Percentiles rank a stretch among this genome's conserved stretches.
Evolutionary conservation across 1,140 invertebrate species (phyloP).

Genomic region (Caerostris extrusa): DNA sequence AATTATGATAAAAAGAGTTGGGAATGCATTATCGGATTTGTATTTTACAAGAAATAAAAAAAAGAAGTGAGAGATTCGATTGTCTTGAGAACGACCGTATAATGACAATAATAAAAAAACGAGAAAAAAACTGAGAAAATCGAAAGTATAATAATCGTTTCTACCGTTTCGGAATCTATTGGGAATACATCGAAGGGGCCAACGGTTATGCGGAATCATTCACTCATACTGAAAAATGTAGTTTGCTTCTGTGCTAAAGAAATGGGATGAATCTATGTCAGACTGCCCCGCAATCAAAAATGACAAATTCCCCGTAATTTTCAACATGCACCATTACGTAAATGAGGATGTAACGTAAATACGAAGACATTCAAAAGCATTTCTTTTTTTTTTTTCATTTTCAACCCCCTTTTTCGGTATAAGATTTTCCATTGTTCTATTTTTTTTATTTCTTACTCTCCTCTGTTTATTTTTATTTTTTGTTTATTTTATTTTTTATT

Average conservation of each 20-base stretch:
- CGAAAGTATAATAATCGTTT: slow-evolving; percentile 67
- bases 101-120: slow-evolving; percentile 55
- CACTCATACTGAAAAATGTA: slow-evolving; percentile 42
- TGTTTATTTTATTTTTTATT: neutral
- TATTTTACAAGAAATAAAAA: slow-evolving; percentile 35
- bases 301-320: slow-evolving; percentile 76
- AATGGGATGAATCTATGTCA: slow-evolving; percentile 68
- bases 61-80: slow-evolving; percentile 1
- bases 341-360: slow-evolving; percentile 76
- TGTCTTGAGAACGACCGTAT: slow-evolving; percentile 47
- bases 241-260: slow-evolving; percentile 32
- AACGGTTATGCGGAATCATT: slow-evolving; percentile 58
- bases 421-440: slow-evolving; percentile 44
- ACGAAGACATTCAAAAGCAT: slow-evolving; percentile 67
- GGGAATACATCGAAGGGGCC: slow-evolving; percentile 64
- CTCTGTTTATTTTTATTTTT: neutral
- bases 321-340: slow-evolving; percentile 76
- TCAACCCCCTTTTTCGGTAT: neutral
- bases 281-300: slow-evolving; percentile 73
- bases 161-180: slow-evolving; percentile 43
- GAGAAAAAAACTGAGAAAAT: slow-evolving; percentile 4
- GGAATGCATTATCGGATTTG: slow-evolving; percentile 71
- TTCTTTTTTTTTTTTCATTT: slow-evolving; percentile 5
- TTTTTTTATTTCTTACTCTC: neutral
- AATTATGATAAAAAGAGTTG: slow-evolving; percentile 70